phyloP scores from a whole-genome alignment of 37 sponge, comb jelly and placozoan species.

The Halisarca cf. caerulea region DNA sequence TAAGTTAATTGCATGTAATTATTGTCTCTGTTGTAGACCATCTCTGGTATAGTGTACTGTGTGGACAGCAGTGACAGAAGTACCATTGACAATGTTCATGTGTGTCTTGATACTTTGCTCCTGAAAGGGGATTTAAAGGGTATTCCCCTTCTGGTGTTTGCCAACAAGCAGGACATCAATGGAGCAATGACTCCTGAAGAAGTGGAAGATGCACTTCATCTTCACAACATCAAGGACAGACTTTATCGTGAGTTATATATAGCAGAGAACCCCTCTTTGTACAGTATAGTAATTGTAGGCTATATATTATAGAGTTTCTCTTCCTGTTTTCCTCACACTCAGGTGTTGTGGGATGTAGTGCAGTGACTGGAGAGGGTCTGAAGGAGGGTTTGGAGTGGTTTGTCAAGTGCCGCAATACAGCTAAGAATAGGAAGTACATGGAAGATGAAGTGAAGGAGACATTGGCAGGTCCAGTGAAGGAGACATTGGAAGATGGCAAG shows the following conservation, averaged over 20 bases:
- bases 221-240: background rate
- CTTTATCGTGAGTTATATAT: background rate
- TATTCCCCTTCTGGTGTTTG: background rate
- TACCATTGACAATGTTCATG: background rate
- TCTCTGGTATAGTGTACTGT: background rate
- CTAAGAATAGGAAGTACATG: background rate
- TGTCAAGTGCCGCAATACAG: background rate
- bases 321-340: background rate
- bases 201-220: background rate
- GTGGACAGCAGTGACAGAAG: background rate
- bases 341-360: background rate
- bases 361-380: background rate
- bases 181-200: background rate
- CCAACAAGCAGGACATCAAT: constrained; percentile 3
- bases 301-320: no score
- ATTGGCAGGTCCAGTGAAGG: background rate
- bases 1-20: no score
- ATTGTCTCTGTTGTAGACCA: no score
- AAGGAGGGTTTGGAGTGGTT: background rate
- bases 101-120: background rate
- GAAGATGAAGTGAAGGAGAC: no score
- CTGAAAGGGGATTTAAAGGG: background rate
- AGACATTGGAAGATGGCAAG: background rate
- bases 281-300: no score
- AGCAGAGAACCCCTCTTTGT: no score